These are phyloP conservation scores for Pseudomyrmex pallidus DNA, from an alignment of 1,140 invertebrate genomes.

Conservation along the genomic window DNA sequence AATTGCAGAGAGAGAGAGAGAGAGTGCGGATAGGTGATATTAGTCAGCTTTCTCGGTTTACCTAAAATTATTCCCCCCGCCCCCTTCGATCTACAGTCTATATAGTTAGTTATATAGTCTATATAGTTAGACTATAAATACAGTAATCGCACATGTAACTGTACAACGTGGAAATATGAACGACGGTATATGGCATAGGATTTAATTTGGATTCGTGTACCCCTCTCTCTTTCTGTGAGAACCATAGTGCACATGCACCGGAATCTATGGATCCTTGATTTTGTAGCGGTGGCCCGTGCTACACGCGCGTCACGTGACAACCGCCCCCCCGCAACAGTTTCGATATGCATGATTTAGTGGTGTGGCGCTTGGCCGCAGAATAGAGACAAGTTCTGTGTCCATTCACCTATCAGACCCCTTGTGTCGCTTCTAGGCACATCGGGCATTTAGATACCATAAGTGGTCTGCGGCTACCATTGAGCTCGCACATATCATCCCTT, in stretches of 20 bases:
- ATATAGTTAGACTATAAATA: background rate
- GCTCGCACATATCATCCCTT: background rate
- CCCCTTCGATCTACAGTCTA: too few relatives aligned
- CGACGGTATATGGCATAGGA: too few relatives aligned
- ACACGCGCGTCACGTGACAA: conserved; percentile 10
- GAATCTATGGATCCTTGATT: background rate
- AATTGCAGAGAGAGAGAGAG: background rate
- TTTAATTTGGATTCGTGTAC: too few relatives aligned
- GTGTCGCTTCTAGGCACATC: conserved; percentile 25
- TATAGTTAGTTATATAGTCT: too few relatives aligned
- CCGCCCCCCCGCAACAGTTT: background rate
- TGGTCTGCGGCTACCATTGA: conserved; percentile 52
- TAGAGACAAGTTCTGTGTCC: conserved; percentile 36
- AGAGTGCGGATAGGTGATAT: background rate
- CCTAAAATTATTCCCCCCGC: background rate
- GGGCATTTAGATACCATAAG: conserved; percentile 45
- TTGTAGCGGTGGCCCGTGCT: background rate
- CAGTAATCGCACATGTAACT: background rate
- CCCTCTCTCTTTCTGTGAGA: too few relatives aligned
- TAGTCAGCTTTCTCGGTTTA: background rate
- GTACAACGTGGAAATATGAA: background rate
- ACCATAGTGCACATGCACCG: background rate
- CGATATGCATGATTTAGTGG: conserved; percentile 22
- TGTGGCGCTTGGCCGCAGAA: conserved; percentile 26
- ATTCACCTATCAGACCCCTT: conserved; percentile 42